Percentiles rank a stretch among this genome's conserved stretches.
Evolutionary conservation across 2,888 invertebrate species (phyloP).

Genomic region (Eurytoma adleriae): DNA sequence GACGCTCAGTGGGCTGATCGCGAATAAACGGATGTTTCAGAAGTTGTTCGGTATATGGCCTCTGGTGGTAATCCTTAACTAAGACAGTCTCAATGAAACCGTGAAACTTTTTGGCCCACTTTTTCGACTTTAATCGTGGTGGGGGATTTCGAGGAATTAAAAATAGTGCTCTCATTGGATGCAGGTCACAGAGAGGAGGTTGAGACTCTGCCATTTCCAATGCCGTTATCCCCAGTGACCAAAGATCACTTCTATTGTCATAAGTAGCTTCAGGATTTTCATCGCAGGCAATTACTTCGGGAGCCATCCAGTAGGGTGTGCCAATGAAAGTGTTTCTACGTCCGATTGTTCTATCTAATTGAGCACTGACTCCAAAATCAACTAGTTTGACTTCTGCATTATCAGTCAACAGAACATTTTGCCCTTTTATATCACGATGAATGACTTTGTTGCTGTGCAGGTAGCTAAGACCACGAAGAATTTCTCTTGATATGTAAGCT

Average conservation of each 20-base stretch:
- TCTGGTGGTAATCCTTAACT: conserved; percentile 98
- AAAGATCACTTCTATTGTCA: conserved; percentile 95
- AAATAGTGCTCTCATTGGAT: conserved; percentile 98
- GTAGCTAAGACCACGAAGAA: conserved; percentile 95
- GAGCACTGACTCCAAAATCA: conserved; percentile 99
- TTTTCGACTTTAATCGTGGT: conserved; percentile 97
- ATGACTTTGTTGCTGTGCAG: conserved; percentile 99
- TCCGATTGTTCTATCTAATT: conserved; percentile 99
- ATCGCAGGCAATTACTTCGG: conserved; percentile 99
- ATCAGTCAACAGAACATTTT: conserved; percentile 99
- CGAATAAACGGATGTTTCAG: conserved; percentile 98
- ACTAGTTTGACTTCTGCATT: conserved; percentile 99
- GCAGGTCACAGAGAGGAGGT: conserved; percentile 98
- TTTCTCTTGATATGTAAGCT: conserved; percentile 98
- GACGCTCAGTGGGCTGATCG: conserved; percentile 98
- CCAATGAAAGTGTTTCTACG: conserved; percentile 99
- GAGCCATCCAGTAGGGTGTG: conserved; percentile 99
- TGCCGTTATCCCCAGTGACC: conserved; percentile 97
- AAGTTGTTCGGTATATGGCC: conserved; percentile 98
- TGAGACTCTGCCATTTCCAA: conserved; percentile 99
- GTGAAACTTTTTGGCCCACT: conserved; percentile 98
- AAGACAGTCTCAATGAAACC: conserved; percentile 98
- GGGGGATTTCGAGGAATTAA: conserved; percentile 99
- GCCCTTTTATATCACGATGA: conserved; percentile 99
- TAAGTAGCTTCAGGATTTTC: conserved; percentile 99